Conservation (phyloP, 1,140 invertebrate genomes). For the Anthonomus grandis region DNA sequence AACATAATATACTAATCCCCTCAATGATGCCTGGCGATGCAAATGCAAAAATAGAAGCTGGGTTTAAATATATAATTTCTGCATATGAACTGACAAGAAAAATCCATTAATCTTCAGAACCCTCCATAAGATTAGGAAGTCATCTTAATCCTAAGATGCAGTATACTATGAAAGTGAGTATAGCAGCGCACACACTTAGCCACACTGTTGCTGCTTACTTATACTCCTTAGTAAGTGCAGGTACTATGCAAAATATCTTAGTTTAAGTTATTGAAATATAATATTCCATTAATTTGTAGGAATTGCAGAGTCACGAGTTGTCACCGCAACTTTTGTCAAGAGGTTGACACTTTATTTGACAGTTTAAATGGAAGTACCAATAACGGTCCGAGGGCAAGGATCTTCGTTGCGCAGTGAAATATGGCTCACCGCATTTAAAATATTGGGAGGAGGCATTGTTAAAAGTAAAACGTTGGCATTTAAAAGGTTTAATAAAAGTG, state of each 20-base stretch:
- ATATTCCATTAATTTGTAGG: neutral
- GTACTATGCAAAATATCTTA: neutral
- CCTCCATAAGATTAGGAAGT: conserved; percentile 1
- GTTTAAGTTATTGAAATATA: neutral
- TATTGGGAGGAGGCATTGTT: neutral
- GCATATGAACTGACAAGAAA: conserved; percentile 1
- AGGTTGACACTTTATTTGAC: neutral
- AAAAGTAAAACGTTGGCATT: too few relatives aligned
- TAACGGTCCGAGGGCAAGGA: neutral
- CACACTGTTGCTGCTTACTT: conserved; percentile 6
- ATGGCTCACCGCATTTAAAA: neutral
- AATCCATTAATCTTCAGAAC: conserved; percentile 9
- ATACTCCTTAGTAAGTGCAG: neutral
- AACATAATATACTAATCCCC: neutral
- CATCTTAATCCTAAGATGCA: conserved; percentile 2
- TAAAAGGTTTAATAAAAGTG: too few relatives aligned
- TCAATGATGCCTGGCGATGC: neutral
- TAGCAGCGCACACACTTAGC: conserved; percentile 1
- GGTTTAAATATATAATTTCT: too few relatives aligned
- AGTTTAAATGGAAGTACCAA: conserved; percentile 7
- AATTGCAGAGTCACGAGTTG: neutral
- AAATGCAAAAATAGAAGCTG: neutral
- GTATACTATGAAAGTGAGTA: conserved; percentile 13
- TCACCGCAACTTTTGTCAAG: neutral
- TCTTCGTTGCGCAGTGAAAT: neutral